Evolutionary conservation across 2,113 vertebrate species (phyloP).

Genomic region (Cranoglanis bouderius): DNA sequence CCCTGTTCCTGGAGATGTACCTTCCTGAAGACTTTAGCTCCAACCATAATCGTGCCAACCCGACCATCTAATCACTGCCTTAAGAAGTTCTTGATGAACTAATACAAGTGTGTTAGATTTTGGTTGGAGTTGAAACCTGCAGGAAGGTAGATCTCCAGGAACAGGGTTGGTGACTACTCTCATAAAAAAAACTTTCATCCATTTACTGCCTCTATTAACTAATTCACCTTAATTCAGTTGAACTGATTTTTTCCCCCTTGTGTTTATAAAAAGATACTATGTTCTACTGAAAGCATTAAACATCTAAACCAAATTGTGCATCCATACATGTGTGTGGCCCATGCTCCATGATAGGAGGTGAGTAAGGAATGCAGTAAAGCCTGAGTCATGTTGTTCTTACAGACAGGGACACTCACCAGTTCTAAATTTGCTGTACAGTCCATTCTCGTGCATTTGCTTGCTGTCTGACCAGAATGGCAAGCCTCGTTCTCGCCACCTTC

Average conservation of each 20-base stretch:
- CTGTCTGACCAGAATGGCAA: slow-evolving; percentile 72
- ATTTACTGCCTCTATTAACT: neutral
- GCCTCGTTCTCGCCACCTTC: slow-evolving; percentile 82
- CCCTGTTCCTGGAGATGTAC: no score
- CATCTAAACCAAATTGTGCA: neutral
- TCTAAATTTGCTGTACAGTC: slow-evolving; percentile 82
- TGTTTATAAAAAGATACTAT: neutral
- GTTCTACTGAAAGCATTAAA: neutral
- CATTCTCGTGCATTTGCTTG: slow-evolving; percentile 66
- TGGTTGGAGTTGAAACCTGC: no score
- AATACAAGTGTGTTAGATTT: no score
- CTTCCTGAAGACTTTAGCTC: no score
- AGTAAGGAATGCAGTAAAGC: neutral
- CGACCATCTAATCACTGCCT: no score
- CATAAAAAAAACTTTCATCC: neutral
- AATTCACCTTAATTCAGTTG: neutral
- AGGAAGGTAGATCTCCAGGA: no score
- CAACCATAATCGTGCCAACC: no score
- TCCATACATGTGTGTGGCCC: neutral
- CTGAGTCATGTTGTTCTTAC: neutral
- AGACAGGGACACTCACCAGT: slow-evolving; percentile 69
- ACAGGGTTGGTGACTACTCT: neutral
- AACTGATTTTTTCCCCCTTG: neutral
- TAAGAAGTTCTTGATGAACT: no score
- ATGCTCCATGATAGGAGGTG: neutral